Conservation (phyloP, 2,888 invertebrate species). For the Agriopis leucophaearia region DNA sequence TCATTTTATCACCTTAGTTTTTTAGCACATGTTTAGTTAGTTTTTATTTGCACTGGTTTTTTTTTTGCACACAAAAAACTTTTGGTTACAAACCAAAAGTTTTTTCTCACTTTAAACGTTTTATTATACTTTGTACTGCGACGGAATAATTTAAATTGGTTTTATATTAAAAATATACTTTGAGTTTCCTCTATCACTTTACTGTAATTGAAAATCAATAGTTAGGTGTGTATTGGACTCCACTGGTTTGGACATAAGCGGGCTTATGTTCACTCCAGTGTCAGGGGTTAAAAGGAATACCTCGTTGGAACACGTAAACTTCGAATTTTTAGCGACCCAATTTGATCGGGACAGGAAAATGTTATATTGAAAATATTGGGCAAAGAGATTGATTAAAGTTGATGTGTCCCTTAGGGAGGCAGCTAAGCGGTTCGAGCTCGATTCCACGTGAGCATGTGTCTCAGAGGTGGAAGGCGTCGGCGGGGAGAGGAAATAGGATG, state of each 20-base stretch:
- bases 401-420: conserved; percentile 72
- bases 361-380: conserved; percentile 37
- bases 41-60: conserved; percentile 61
- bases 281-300: conserved; percentile 61
- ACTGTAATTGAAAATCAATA: conserved; percentile 64
- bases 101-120: conserved; percentile 62
- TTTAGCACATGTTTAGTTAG: conserved; percentile 66
- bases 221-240: conserved; percentile 42
- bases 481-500: conserved; percentile 76
- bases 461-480: conserved; percentile 86
- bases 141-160: conserved; percentile 74
- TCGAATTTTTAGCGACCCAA: conserved; percentile 40
- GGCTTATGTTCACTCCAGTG: conserved; percentile 78
- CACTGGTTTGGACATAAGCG: conserved; percentile 77
- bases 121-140: conserved; percentile 80
- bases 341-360: conserved; percentile 35
- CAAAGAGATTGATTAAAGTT: conserved; percentile 51
- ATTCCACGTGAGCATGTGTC: conserved; percentile 78
- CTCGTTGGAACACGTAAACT: conserved; percentile 70
- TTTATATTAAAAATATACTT: conserved; percentile 79
- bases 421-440: conserved; percentile 81
- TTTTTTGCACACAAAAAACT: too few relatives aligned
- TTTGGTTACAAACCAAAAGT: conserved; percentile 51
- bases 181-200: conserved; percentile 74
- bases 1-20: conserved; percentile 71